These are phyloP conservation scores for Drosophila fungiperda DNA, from an alignment of 2,888 invertebrate species.

Conservation along the genomic window DNA sequence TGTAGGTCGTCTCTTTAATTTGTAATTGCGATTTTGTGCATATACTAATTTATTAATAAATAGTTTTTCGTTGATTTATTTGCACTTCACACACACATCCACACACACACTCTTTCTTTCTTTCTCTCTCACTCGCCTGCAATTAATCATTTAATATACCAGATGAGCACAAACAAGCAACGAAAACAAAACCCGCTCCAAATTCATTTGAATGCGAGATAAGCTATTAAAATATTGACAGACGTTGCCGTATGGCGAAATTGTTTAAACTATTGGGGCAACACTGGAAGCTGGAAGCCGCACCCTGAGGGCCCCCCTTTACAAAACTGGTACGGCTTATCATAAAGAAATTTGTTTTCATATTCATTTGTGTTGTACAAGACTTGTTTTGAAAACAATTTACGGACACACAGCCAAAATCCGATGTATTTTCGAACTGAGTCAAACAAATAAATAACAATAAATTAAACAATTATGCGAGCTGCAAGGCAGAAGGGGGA, in stretches of 20 bases:
- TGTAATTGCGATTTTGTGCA: slow-evolving; percentile 76
- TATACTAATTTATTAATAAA: slow-evolving; percentile 79
- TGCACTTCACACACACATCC: slow-evolving; percentile 20
- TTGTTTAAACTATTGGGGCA: slow-evolving; percentile 65
- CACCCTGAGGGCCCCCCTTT: not conserved
- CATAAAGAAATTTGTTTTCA: slow-evolving; percentile 50
- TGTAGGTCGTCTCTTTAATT: slow-evolving; percentile 64
- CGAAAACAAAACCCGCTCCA: slow-evolving; percentile 38
- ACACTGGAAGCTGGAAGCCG: slow-evolving; percentile 20
- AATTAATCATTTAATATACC: slow-evolving; percentile 52
- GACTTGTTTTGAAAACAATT: slow-evolving; percentile 66
- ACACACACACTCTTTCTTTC: not conserved
- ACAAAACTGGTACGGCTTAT: slow-evolving; percentile 48
- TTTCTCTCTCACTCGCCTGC: not conserved
- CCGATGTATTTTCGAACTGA: slow-evolving; percentile 48
- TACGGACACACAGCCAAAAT: slow-evolving; percentile 59
- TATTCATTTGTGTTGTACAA: slow-evolving; percentile 6
- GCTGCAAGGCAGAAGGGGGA: slow-evolving; percentile 5
- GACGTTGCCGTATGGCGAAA: slow-evolving; percentile 68
- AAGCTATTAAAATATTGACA: slow-evolving; percentile 79
- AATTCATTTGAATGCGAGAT: slow-evolving; percentile 50
- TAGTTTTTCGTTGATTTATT: slow-evolving; percentile 71
- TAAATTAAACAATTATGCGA: slow-evolving; percentile 77
- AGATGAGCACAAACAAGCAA: slow-evolving; percentile 28
- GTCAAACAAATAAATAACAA: slow-evolving; percentile 75